Percentiles rank a stretch among this genome's conserved stretches.
These are phyloP conservation scores for Lutra lutra DNA, from an alignment of 2,797 vertebrate genomes.

Conservation along the genomic window DNA sequence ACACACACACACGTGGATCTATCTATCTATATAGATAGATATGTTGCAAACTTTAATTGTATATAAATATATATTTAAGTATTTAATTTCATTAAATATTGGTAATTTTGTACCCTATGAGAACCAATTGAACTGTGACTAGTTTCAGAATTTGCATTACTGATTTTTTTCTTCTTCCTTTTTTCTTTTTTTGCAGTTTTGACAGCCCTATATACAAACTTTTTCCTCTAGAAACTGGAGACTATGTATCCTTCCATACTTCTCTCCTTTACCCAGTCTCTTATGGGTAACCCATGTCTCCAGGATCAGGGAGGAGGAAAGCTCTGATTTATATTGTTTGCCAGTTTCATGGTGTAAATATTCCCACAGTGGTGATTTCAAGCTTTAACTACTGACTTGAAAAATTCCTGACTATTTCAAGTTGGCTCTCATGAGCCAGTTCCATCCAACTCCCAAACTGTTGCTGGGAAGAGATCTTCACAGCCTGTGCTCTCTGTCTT, in stretches of 20 bases:
- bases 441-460: background rate
- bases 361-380: background rate
- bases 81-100: background rate
- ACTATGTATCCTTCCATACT: background rate
- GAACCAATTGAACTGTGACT: background rate
- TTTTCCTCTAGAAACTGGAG: background rate
- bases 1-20: too few species aligned
- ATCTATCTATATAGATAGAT: too few species aligned
- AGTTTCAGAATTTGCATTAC: slow-evolving; percentile 37
- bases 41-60: background rate
- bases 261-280: background rate
- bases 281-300: background rate
- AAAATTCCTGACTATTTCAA: slow-evolving; percentile 19
- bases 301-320: background rate
- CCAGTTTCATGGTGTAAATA: slow-evolving; percentile 12
- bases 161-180: background rate
- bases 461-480: background rate
- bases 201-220: background rate
- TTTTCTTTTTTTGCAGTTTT: background rate
- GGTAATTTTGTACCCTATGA: background rate
- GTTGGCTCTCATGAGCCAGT: background rate
- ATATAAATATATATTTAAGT: background rate
- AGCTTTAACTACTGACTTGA: background rate
- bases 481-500: background rate
- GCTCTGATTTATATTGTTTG: background rate